Base-by-base conservation (phyloP, 2,113 vertebrate species). In the Triplophysa dalaica region DNA sequence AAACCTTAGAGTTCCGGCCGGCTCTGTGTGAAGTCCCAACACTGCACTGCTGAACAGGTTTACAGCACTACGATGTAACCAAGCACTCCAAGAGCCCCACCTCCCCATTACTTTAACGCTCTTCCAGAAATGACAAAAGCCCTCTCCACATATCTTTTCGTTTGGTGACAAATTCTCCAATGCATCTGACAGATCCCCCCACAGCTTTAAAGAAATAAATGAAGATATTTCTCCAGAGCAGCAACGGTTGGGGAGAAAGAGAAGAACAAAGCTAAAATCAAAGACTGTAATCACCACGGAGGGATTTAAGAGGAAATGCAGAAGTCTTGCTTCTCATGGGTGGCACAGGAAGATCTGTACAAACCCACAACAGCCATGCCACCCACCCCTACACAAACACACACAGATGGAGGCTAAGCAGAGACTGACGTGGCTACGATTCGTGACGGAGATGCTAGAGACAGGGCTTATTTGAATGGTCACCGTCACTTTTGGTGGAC, bases 201-300 rank as follows among this genome's bases (percentile, higher is more conserved):
- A 45, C 52, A 14, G 67, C 16, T 78, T 78, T 78, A 73, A 68
- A 74, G 68, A 78, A 74, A 66, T 19, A 82, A 78, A 74, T 50
- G 33, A 21, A 22, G 63, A 58, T 11, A 50, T 45, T 61, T 68
- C 72, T 69, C 62, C 58, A 33, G 43, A 62, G 63, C 26, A 29
- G 11, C 38, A 26, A 38, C 67, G 65, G 70, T 70, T 64, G 75
- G 75, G 43, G 48, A 52, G 56, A 48, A 70, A 26, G 68, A 79
- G 58, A 38, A 38, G 43, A 79, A 79, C 77, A 79, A 75, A 82
- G 77, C 64, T 79, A 2, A 74, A 75, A 83, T 75, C 77, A 79
- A 74, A 79, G 64, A 14, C 60, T 43, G 70, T 79, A 83, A 79
- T 83, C 81, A 79, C 45, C 21, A 48, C 17, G 17, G 77, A 79